These are phyloP conservation scores for Microctonus hyperodae DNA, from an alignment of 2,888 invertebrate genomes.

Conservation along the genomic window DNA sequence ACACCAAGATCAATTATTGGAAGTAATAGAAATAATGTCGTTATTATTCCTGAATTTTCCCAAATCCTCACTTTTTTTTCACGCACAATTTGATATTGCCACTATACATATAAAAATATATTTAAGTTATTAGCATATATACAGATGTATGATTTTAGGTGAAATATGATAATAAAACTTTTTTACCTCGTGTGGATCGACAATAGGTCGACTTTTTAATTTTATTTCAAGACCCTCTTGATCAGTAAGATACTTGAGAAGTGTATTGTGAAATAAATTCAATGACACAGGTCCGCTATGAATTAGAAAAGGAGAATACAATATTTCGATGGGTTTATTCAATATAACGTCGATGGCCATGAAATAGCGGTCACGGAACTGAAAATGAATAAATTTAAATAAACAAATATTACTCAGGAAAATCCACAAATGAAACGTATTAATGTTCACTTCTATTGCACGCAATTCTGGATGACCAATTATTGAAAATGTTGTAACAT, in stretches of 20 bases:
- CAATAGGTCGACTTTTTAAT: slow-evolving; percentile 38
- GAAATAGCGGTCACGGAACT: slow-evolving; percentile 42
- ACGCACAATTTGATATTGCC: slow-evolving; percentile 39
- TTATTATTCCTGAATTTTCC: slow-evolving; percentile 38
- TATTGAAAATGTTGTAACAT: slow-evolving; percentile 30
- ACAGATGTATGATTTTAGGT: neutral
- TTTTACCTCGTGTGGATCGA: slow-evolving; percentile 34
- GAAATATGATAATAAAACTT: no score
- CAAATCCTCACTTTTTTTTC: slow-evolving; percentile 37
- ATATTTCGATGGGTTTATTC: slow-evolving; percentile 28
- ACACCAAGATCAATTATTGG: slow-evolving; percentile 38
- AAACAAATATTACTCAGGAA: neutral
- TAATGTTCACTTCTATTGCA: slow-evolving; percentile 37
- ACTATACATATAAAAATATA: slow-evolving; percentile 28
- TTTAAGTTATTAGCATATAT: neutral
- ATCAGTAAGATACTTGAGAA: slow-evolving; percentile 30
- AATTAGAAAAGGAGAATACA: slow-evolving; percentile 38
- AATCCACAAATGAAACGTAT: neutral
- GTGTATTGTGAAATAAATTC: slow-evolving; percentile 40
- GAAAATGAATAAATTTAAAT: slow-evolving; percentile 11
- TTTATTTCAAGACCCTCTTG: slow-evolving; percentile 34
- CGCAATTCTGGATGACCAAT: slow-evolving; percentile 38
- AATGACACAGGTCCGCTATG: slow-evolving; percentile 42
- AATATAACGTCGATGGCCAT: slow-evolving; percentile 37
- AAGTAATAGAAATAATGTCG: slow-evolving; percentile 37